These are phyloP conservation scores for Sorex fumeus DNA, from an alignment of 2,113 vertebrate genomes.

Conservation along the genomic window DNA sequence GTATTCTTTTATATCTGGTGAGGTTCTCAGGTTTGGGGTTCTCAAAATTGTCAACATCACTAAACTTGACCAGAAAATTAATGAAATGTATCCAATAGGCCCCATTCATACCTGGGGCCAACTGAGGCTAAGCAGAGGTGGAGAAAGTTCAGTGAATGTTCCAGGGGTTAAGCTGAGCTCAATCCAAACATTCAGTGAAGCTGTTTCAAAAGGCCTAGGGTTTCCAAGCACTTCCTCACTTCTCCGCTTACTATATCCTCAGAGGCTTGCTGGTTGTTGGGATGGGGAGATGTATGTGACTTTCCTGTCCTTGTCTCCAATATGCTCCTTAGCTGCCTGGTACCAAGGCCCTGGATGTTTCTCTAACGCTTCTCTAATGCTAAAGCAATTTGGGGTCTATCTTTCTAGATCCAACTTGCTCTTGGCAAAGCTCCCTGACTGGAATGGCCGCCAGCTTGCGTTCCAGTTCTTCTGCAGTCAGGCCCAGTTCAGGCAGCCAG, in stretches of 20 bases:
- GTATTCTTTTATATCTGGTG: not conserved
- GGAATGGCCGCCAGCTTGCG: conserved; percentile 6
- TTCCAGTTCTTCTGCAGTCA: conserved; percentile 17
- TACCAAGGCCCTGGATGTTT: not conserved
- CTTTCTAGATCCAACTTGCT: not conserved
- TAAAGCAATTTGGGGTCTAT: not conserved
- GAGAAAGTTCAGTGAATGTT: not conserved
- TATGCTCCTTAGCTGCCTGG: not conserved
- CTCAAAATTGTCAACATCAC: not conserved
- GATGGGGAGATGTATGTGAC: too few species aligned
- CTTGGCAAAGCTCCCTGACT: conserved; percentile 9
- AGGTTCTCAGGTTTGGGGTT: conserved; percentile 3
- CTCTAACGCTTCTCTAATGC: not conserved
- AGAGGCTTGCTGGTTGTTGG: not conserved
- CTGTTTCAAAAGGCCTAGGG: not conserved
- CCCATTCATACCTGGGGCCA: not conserved
- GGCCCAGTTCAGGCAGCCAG: conserved; percentile 31
- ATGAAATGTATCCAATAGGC: not conserved
- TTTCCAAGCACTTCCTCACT: not conserved
- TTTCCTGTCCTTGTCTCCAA: not conserved
- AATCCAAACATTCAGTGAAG: not conserved
- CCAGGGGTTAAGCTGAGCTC: conserved; percentile 4
- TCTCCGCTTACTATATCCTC: not conserved
- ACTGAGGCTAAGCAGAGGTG: not conserved
- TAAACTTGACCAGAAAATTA: not conserved